Evolutionary conservation across 2,797 vertebrate genomes (phyloP).

Genomic region (Eulemur rubriventer): DNA sequence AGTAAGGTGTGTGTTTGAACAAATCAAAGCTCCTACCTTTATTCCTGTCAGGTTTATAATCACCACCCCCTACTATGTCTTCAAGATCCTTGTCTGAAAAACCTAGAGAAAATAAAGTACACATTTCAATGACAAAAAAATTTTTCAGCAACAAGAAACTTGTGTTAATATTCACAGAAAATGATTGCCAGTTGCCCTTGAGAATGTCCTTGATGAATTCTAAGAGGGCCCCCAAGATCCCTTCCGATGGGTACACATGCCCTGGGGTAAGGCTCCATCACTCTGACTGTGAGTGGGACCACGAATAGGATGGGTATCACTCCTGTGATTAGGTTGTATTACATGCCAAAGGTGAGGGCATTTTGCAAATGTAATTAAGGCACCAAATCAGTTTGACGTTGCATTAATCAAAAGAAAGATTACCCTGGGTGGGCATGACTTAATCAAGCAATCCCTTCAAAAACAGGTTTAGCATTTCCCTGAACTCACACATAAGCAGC

Average conservation of each 20-base stretch:
- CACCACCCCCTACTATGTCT: slow-evolving; percentile 65
- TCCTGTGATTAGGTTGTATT: background rate
- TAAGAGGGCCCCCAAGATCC: background rate
- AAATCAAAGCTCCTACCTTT: slow-evolving; percentile 86
- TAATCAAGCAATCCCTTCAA: background rate
- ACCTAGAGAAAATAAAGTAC: slow-evolving; percentile 63
- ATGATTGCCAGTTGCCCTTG: background rate
- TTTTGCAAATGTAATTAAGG: background rate
- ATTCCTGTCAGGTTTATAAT: slow-evolving; percentile 92
- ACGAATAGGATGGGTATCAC: background rate
- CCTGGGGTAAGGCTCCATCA: background rate
- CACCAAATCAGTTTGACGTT: background rate
- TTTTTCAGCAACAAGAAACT: background rate
- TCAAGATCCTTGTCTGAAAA: slow-evolving; percentile 89
- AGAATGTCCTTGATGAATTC: background rate
- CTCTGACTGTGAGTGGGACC: background rate
- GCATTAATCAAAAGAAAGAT: background rate
- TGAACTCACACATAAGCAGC: background rate
- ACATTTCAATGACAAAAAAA: background rate
- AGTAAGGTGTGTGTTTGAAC: background rate
- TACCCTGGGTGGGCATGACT: background rate
- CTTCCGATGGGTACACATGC: background rate
- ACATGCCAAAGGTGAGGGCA: background rate
- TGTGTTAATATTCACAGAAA: background rate
- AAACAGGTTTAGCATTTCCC: background rate